phyloP scores from a whole-genome alignment of 2,888 invertebrate genomes.

The Priapulus caudatus region DNA sequence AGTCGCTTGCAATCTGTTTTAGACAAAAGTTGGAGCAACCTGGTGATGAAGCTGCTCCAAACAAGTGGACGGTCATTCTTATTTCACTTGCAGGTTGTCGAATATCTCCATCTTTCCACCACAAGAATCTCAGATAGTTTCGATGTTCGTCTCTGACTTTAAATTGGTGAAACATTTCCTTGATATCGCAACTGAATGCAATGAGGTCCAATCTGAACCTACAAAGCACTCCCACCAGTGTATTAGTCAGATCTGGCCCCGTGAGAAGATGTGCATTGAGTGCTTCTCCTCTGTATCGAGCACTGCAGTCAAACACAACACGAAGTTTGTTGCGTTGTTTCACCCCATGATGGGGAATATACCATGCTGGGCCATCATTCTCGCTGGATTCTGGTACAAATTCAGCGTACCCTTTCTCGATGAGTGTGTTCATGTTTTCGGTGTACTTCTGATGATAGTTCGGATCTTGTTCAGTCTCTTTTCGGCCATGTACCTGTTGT shows the following conservation, averaged over 20 bases:
- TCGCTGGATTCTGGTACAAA: not conserved
- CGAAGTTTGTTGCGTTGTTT: no score
- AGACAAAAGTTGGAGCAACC: not conserved
- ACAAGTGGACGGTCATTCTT: not conserved
- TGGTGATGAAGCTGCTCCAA: not conserved
- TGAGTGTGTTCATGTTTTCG: not conserved
- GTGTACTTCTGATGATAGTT: not conserved
- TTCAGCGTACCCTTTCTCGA: not conserved
- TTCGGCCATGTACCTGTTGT: not conserved
- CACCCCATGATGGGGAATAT: not conserved
- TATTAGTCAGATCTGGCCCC: not conserved
- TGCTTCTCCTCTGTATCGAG: not conserved
- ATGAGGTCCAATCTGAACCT: constrained; percentile 1
- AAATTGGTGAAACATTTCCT: constrained; percentile 18
- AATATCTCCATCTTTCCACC: not conserved
- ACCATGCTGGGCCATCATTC: not conserved
- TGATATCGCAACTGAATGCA: constrained; percentile 18
- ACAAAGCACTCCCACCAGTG: not conserved
- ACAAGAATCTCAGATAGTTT: not conserved
- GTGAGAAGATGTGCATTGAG: not conserved
- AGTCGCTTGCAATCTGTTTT: not conserved
- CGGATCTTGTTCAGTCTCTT: not conserved
- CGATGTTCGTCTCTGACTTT: constrained; percentile 10
- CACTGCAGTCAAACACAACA: constrained; percentile 1
- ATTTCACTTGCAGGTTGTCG: not conserved